Conservation (phyloP, 2,113 vertebrate species). For the Bungarus multicinctus region DNA sequence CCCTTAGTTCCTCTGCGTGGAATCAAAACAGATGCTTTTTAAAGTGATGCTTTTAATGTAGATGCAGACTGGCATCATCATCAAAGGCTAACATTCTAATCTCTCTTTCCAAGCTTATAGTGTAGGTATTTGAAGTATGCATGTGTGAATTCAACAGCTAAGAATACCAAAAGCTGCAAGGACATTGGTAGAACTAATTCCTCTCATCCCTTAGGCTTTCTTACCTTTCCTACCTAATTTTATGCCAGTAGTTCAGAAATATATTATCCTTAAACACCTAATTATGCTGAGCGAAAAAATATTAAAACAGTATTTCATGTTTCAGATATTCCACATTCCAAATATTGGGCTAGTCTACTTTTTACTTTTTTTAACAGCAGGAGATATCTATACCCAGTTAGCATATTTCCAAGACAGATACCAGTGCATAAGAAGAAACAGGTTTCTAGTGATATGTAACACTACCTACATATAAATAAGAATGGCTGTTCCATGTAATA, state of each 20-base stretch:
- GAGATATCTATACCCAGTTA: not conserved
- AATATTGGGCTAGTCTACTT: not conserved
- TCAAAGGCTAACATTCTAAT: slow-evolving; percentile 39
- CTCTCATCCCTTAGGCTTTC: not conserved
- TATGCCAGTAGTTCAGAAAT: not conserved
- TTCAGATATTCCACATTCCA: not conserved
- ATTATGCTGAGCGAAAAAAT: not conserved
- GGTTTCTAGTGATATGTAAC: not conserved
- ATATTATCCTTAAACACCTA: slow-evolving; percentile 19
- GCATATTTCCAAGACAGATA: not conserved
- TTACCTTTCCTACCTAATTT: slow-evolving; percentile 28
- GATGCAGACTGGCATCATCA: slow-evolving; percentile 29
- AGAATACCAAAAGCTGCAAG: slow-evolving; percentile 16
- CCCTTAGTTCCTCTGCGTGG: not conserved
- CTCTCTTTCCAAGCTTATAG: slow-evolving; percentile 30
- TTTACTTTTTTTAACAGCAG: not conserved
- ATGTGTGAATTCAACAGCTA: slow-evolving; percentile 32
- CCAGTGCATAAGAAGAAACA: not conserved
- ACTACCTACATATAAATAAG: not conserved
- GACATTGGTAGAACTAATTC: not conserved
- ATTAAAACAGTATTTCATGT: not conserved
- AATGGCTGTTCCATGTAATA: not conserved
- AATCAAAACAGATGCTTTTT: slow-evolving; percentile 47
- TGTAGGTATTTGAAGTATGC: not conserved
- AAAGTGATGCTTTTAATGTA: slow-evolving; percentile 47